These are phyloP conservation scores for Tetramorium simillimum DNA, from an alignment of 1,140 invertebrate genomes.

Conservation along the genomic window DNA sequence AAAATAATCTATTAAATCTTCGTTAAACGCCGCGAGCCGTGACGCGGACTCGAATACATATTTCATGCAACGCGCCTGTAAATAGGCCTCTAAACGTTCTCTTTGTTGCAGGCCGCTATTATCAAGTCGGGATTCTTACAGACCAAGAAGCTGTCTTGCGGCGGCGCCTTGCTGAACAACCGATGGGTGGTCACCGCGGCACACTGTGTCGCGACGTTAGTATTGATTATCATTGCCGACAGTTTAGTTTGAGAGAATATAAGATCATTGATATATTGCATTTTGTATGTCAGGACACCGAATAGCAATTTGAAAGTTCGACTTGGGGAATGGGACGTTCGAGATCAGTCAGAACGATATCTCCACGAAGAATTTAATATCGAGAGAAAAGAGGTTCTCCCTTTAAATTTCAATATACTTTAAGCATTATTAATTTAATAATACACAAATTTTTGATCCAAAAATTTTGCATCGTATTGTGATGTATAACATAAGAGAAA, in stretches of 20 bases:
- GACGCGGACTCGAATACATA: conserved; percentile 29
- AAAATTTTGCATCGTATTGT: neutral
- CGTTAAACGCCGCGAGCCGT: conserved; percentile 5
- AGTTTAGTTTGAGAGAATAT: neutral
- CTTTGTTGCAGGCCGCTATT: conserved; percentile 89
- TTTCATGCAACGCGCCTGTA: conserved; percentile 25
- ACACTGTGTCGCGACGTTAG: conserved; percentile 95
- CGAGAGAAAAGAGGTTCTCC: conserved; percentile 93
- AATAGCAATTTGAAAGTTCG: conserved; percentile 94
- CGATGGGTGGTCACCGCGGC: conserved; percentile 96
- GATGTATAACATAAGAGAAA: neutral
- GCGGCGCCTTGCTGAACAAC: conserved; percentile 95
- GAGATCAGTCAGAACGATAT: conserved; percentile 92
- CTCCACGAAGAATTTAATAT: conserved; percentile 95
- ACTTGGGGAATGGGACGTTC: conserved; percentile 96
- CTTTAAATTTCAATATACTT: conserved; percentile 3
- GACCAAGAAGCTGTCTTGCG: conserved; percentile 95
- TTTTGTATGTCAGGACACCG: conserved; percentile 87
- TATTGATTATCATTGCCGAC: conserved; percentile 69
- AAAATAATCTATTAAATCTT: conserved; percentile 58
- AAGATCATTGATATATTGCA: conserved; percentile 63
- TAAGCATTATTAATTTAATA: neutral
- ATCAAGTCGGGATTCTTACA: conserved; percentile 96
- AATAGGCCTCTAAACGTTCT: conserved; percentile 2
- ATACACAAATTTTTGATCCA: neutral